Evolutionary conservation across 64 coral and sea anemone species (phyloP), one percentile per base, ranked within the genome.

Genomic region (Montipora cactus): DNA sequence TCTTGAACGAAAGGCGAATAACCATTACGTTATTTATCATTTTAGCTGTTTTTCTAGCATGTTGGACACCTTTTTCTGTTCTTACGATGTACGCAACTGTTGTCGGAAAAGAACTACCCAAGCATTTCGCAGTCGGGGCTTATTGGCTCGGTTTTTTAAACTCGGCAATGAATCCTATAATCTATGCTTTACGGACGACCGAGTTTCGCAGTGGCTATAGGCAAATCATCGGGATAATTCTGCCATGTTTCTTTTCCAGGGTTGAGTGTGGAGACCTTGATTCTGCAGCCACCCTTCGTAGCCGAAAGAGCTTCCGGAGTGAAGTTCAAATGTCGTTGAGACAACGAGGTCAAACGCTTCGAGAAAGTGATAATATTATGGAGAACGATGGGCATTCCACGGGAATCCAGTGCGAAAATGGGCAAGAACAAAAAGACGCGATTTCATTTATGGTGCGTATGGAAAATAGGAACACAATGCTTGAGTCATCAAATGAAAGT

Each of bases 111-210:
- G 59, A 72, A 37, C 59, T 95, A 15, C 87, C 93, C 0, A 67
- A 90, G 3, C 67, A 95, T 46, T 95, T 90, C 66, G 75, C 89
- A 48, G 77, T 95, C 13, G 55, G 68, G 11, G 93, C 93, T 9
- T 95, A 95, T 73, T 95, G 93, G 93, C 51, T 95, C 66, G 93
- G 93, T 0, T 95, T 95, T 84, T 70, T 90, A 18, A 90, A 88
- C 25, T 95, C 93, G 5, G 93, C 93, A 5, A 55, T 95, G 47
- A 95, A 95, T 61, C 93, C 93, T 10, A 44, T 95, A 4, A 68
- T 95, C 7, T 95, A 90, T 19, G 93, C 93, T 0, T 59, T 95
- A 3, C 81, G 93, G 44, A 90, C 88, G 15, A 90, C 44, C 58
- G 68, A 88, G 14, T 95, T 95, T 90, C 88, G 93, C n/a, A 49